A percentile compares a stretch with the other conserved stretches of the same genome.
Conservation (phyloP, 2,797 vertebrate genomes). For the Schizopygopsis malacanthus region DNA sequence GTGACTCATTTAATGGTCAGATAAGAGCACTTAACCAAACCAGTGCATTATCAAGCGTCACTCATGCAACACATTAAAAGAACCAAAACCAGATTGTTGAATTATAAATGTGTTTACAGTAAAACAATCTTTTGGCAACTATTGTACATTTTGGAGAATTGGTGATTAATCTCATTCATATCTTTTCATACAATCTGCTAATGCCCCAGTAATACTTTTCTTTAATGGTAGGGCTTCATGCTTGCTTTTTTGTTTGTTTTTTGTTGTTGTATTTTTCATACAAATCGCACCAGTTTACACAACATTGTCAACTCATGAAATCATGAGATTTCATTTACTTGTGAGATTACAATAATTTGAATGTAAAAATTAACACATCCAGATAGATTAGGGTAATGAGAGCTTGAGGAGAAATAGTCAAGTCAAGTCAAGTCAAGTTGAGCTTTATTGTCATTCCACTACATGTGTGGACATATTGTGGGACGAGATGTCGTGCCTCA, state of each 20-base stretch:
- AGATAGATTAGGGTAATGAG: not conserved
- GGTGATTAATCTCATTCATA: not conserved
- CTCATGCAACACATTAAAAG: not conserved
- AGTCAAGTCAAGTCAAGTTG: too few relatives aligned
- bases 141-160: not conserved
- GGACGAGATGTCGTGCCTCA: too few relatives aligned
- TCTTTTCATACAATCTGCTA: too few relatives aligned
- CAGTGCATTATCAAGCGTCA: not conserved
- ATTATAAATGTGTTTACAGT: constrained; percentile 6
- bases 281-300: not conserved
- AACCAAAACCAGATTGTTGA: constrained; percentile 11
- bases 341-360: not conserved
- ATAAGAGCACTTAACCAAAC: constrained; percentile 42
- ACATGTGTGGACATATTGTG: too few relatives aligned
- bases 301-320: not conserved
- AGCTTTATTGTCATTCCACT: too few relatives aligned
- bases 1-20: constrained; percentile 13
- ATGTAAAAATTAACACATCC: not conserved
- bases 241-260: too few relatives aligned
- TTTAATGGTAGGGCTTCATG: too few relatives aligned
- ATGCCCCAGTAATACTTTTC: too few relatives aligned
- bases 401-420: not conserved
- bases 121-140: not conserved
- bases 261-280: too few relatives aligned
- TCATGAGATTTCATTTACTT: not conserved